Percentiles rank a stretch among this genome's conserved stretches.
Conservation (phyloP, 92 coral and sea anemone species). For the Epizoanthus ramosus region DNA sequence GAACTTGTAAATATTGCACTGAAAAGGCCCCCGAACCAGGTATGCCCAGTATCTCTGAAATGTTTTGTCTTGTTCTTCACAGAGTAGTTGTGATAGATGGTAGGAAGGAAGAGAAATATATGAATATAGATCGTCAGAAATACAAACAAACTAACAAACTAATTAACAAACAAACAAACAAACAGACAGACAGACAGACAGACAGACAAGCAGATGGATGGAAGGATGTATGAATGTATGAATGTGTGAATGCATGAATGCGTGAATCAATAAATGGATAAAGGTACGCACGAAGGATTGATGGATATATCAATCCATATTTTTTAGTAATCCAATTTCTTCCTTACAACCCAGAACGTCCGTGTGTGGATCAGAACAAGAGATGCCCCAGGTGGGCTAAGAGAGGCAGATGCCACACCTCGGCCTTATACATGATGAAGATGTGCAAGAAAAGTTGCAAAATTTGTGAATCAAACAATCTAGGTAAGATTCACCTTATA, state of each 20-base stretch:
- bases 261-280: too few relatives aligned
- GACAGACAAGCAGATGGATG: too few relatives aligned
- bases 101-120: too few relatives aligned
- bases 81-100: too few relatives aligned
- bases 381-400: constrained; percentile 58
- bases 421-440: constrained; percentile 66
- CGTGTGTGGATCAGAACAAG: constrained; percentile 58
- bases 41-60: neutral
- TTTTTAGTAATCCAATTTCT: neutral
- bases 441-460: constrained; percentile 67
- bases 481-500: constrained; percentile 5
- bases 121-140: too few relatives aligned
- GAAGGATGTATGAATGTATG: too few relatives aligned
- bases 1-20: constrained; percentile 71
- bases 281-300: neutral
- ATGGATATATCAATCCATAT: neutral
- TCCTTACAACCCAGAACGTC: constrained; percentile 30
- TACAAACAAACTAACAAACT: too few relatives aligned
- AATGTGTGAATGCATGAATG: too few relatives aligned
- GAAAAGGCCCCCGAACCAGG: constrained; percentile 38
- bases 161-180: too few relatives aligned
- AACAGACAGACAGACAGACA: too few relatives aligned
- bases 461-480: constrained; percentile 44
- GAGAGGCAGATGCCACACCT: constrained; percentile 58
- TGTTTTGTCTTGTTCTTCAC: too few relatives aligned